These are phyloP conservation scores for Ectropis grisescens DNA, from an alignment of 1,140 invertebrate genomes.

Conservation along the genomic window DNA sequence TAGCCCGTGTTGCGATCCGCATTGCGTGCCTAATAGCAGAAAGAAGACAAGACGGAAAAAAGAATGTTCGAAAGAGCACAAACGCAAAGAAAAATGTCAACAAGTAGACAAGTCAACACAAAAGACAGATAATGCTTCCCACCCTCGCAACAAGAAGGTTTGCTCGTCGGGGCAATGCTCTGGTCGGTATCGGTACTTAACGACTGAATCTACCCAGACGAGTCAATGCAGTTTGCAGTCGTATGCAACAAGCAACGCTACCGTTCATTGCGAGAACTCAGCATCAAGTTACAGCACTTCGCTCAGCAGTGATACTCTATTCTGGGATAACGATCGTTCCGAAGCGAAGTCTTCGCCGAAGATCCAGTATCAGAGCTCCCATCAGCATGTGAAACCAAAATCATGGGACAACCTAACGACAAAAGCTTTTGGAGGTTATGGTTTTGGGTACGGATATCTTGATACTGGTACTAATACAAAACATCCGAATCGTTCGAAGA, in stretches of 20 bases:
- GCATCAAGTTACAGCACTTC: constrained; percentile 85
- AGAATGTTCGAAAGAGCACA: constrained; percentile 73
- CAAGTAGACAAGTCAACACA: constrained; percentile 57
- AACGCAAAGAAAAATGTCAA: constrained; percentile 64
- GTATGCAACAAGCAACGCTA: constrained; percentile 77
- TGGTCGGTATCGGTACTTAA: constrained; percentile 51
- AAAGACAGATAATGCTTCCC: constrained; percentile 43
- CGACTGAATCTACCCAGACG: constrained; percentile 74
- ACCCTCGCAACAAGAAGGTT: constrained; percentile 47
- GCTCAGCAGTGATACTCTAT: constrained; percentile 85
- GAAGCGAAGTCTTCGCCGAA: constrained; percentile 56
- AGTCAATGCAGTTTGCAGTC: constrained; percentile 87
- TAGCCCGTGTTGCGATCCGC: constrained; percentile 86
- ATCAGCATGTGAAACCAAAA: constrained; percentile 80
- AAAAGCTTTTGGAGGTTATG: constrained; percentile 85
- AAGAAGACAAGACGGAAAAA: constrained; percentile 75
- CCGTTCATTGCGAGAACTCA: constrained; percentile 75
- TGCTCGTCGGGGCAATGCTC: constrained; percentile 49
- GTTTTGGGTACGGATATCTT: constrained; percentile 86
- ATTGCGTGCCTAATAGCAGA: constrained; percentile 82
- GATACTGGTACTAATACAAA: constrained; percentile 74
- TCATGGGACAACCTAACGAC: constrained; percentile 90
- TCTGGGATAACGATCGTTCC: constrained; percentile 76
- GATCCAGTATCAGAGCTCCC: constrained; percentile 64
- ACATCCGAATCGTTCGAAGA: constrained; percentile 69